Conservation (phyloP, 2,797 vertebrate genomes). For the Acridotheres tristis region DNA sequence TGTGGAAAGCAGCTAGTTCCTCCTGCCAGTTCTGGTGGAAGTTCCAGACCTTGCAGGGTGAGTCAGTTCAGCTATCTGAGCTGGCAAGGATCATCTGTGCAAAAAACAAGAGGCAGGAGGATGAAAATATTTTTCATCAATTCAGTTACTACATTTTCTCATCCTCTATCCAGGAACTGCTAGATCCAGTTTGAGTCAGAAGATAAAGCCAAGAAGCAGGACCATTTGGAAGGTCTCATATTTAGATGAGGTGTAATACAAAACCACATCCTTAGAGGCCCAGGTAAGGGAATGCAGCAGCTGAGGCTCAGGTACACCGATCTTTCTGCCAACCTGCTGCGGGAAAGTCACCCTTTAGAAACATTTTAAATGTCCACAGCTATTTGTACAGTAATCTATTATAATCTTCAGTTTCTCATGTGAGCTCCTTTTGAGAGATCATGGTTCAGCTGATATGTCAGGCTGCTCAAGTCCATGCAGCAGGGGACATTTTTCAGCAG, state of each 20-base stretch:
- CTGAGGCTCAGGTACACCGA: fast-evolving
- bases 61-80: neutral
- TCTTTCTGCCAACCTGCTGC: neutral
- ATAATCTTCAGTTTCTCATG: neutral
- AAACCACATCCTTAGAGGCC: neutral
- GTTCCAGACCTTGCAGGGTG: neutral
- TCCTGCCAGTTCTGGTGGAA: neutral
- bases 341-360: neutral
- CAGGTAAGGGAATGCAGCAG: neutral
- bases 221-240: neutral
- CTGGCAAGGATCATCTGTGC: neutral
- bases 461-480: neutral
- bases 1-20: neutral
- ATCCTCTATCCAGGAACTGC: neutral
- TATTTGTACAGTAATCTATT: neutral
- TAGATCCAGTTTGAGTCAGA: neutral
- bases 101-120: neutral
- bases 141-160: neutral
- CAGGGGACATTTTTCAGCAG: neutral
- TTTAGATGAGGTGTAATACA: neutral
- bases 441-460: neutral
- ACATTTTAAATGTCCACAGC: neutral
- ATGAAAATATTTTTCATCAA: neutral
- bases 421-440: neutral
- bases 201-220: neutral